phyloP scores from a whole-genome alignment of 2,797 vertebrate genomes.

The Microctenopoma stevenorrisi region DNA sequence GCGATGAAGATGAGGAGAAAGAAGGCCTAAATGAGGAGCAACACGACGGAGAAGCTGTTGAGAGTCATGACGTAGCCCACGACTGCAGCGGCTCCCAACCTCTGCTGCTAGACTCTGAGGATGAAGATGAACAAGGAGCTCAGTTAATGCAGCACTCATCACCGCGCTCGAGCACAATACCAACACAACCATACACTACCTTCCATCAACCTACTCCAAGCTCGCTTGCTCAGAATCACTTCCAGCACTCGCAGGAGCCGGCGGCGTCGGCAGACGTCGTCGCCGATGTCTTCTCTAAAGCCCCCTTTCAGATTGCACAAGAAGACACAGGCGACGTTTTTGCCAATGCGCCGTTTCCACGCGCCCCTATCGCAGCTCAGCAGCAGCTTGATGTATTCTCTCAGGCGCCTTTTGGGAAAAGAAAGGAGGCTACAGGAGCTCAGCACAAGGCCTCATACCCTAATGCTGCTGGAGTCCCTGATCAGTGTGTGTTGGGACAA shows the following conservation, averaged over 20 bases:
- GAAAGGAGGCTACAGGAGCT: conserved; percentile 81
- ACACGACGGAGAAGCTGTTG: conserved; percentile 77
- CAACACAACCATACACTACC: conserved; percentile 37
- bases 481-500: conserved; percentile 76
- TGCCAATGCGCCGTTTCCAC: conserved; percentile 91
- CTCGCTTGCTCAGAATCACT: conserved; percentile 58
- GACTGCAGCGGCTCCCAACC: conserved; percentile 94
- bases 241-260: conserved; percentile 40
- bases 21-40: conserved; percentile 78
- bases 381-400: conserved; percentile 91
- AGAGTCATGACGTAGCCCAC: conserved; percentile 82
- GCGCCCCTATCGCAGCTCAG: conserved; percentile 44
- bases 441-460: conserved; percentile 51
- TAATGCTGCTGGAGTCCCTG: conserved; percentile 58
- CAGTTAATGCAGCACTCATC: conserved; percentile 40
- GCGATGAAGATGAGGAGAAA: conserved; percentile 88
- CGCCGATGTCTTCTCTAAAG: conserved; percentile 89
- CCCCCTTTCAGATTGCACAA: conserved; percentile 85
- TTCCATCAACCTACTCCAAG: conserved; percentile 45
- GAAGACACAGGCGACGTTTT: conserved; percentile 88
- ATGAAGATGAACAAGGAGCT: conserved; percentile 86
- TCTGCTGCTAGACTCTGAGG: conserved; percentile 93
- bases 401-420: conserved; percentile 93
- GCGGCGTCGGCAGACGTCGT: conserved; percentile 27
- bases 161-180: conserved; percentile 16